Evolutionary conservation across 2,888 invertebrate species (phyloP).

Genomic region (Anthophora plumipes): DNA sequence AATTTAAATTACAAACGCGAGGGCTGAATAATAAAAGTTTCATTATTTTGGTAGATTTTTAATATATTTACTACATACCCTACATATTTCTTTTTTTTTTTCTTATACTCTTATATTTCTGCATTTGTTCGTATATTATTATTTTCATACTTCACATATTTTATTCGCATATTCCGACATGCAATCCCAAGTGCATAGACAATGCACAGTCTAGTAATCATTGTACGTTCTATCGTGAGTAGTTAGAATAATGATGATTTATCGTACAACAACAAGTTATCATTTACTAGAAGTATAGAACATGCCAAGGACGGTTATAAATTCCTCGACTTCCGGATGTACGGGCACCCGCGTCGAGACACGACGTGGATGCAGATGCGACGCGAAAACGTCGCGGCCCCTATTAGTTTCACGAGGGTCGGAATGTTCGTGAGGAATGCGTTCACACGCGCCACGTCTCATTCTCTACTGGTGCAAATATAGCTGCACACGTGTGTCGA

Average conservation of each 20-base stretch:
- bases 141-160: too few relatives aligned
- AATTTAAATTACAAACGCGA: too few relatives aligned
- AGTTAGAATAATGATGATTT: not conserved
- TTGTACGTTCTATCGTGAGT: not conserved
- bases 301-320: not conserved
- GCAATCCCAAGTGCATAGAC: too few relatives aligned
- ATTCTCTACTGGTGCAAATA: conserved; percentile 17
- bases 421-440: conserved; percentile 34
- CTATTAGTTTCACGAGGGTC: conserved; percentile 15
- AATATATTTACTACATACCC: too few relatives aligned
- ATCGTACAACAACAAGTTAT: not conserved
- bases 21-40: too few relatives aligned
- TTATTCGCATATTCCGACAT: too few relatives aligned
- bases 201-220: not conserved
- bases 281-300: not conserved
- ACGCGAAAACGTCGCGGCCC: conserved; percentile 15
- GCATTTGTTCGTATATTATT: too few relatives aligned
- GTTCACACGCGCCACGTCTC: conserved; percentile 13
- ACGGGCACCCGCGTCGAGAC: conserved; percentile 6
- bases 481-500: not conserved
- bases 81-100: too few relatives aligned
- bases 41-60: too few relatives aligned
- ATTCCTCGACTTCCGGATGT: conserved; percentile 14
- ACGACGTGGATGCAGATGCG: not conserved
- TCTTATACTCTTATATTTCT: too few relatives aligned